These are phyloP conservation scores for Rhabdornis inornatus DNA, from an alignment of 2,113 vertebrate species.

Conservation along the genomic window DNA sequence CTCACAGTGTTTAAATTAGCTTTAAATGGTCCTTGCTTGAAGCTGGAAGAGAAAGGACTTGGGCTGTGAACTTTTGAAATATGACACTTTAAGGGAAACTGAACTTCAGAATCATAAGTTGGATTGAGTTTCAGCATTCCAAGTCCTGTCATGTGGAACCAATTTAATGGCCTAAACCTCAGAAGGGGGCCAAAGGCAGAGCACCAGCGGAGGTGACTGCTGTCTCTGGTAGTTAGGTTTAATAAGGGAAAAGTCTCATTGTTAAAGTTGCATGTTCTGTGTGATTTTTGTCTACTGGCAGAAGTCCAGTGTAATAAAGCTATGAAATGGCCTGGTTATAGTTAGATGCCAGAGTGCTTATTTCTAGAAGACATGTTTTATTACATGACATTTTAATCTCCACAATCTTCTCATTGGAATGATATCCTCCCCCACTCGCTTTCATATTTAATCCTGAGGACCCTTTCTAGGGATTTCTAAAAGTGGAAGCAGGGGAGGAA, in stretches of 20 bases:
- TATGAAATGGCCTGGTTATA: not conserved
- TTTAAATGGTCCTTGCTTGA: not conserved
- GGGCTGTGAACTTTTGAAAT: not conserved
- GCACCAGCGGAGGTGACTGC: not conserved
- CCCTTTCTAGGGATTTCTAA: not conserved
- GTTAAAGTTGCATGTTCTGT: not conserved
- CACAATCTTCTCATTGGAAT: not conserved
- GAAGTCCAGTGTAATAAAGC: not conserved
- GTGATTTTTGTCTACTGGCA: not conserved
- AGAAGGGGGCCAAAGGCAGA: not conserved
- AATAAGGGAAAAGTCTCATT: not conserved
- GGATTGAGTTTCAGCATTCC: slow-evolving; percentile 3
- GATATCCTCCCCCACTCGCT: not conserved
- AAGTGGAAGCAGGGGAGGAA: not conserved
- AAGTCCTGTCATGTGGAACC: slow-evolving; percentile 6
- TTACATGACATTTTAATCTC: not conserved
- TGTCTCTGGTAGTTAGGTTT: not conserved
- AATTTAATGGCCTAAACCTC: slow-evolving; percentile 23
- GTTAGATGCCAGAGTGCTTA: not conserved
- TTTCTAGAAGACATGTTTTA: not conserved
- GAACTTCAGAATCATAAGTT: not conserved
- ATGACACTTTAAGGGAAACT: not conserved
- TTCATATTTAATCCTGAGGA: not conserved
- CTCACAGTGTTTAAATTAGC: not conserved
- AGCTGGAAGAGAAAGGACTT: not conserved